Percentiles rank a stretch among this genome's conserved stretches.
Conservation (phyloP, 2,797 vertebrate species). For the Etheostoma perlongum region DNA sequence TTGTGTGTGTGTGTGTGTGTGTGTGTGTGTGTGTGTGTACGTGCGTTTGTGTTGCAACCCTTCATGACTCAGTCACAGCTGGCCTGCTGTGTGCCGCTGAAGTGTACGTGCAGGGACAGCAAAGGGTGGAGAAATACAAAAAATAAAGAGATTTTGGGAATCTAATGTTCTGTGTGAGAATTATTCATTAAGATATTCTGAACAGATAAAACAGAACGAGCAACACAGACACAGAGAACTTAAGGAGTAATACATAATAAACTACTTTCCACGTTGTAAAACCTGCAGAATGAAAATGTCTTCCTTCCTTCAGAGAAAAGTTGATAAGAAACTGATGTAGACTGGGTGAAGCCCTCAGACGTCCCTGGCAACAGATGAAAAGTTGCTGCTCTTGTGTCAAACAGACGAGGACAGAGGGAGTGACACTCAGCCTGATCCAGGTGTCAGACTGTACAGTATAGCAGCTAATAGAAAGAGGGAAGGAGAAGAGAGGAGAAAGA, state of each 20-base stretch:
- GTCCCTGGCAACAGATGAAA: conserved; percentile 48
- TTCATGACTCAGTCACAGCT: conserved; percentile 80
- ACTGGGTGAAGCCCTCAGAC: conserved; percentile 44
- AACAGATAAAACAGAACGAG: neutral
- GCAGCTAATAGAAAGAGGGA: conserved; percentile 66
- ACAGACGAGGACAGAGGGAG: conserved; percentile 44
- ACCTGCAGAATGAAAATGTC: conserved; percentile 20
- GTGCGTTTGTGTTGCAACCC: conserved; percentile 51
- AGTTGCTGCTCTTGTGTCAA: conserved; percentile 57
- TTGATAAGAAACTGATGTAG: conserved; percentile 40
- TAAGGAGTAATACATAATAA: neutral
- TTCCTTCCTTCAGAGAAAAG: conserved; percentile 23
- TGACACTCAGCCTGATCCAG: conserved; percentile 70
- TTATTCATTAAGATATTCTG: neutral
- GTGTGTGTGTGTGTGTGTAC: neutral
- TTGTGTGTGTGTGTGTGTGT: conserved; percentile 5
- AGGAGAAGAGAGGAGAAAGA: conserved; percentile 41
- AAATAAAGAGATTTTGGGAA: conserved; percentile 15
- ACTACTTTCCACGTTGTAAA: conserved; percentile 21
- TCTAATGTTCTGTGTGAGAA: conserved; percentile 19
- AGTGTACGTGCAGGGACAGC: conserved; percentile 38
- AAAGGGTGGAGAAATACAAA: conserved; percentile 14
- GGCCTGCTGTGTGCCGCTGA: conserved; percentile 44
- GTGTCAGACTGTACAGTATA: conserved; percentile 65
- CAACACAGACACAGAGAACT: neutral